Percentiles rank a stretch among this genome's conserved stretches.
Evolutionary conservation across 2,888 invertebrate species (phyloP).

Genomic region (Eustalomyia histrio): DNA sequence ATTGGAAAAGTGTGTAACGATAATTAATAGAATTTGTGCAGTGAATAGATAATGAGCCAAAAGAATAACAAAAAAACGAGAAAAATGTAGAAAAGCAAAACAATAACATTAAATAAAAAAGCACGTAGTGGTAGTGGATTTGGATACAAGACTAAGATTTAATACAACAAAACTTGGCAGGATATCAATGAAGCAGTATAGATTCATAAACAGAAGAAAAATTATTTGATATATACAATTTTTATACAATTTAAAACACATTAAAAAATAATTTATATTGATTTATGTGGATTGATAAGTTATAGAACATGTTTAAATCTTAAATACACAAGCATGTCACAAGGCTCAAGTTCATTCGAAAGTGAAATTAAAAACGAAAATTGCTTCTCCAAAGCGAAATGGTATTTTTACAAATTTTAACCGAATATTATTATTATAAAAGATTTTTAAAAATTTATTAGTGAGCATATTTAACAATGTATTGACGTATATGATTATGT

Average conservation of each 20-base stretch:
- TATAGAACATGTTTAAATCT: neutral
- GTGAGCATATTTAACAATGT: no score
- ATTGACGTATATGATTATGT: no score
- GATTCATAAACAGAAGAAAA: constrained; percentile 20
- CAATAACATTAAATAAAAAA: constrained; percentile 36
- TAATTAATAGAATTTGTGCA: constrained; percentile 79
- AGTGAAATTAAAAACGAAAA: no score
- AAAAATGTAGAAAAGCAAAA: neutral
- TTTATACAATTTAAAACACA: neutral
- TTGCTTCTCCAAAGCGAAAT: no score
- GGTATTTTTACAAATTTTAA: no score
- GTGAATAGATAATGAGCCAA: constrained; percentile 76
- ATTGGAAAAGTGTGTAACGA: constrained; percentile 75
- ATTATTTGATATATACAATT: neutral
- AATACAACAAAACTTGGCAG: constrained; percentile 19
- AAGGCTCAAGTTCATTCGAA: no score
- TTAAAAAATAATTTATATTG: neutral
- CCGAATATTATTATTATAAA: no score
- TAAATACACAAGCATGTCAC: no score
- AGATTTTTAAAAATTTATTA: no score
- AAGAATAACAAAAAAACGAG: neutral
- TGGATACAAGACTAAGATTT: neutral
- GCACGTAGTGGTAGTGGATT: neutral
- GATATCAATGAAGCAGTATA: constrained; percentile 42
- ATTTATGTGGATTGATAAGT: no score